Evolutionary conservation across 2,797 vertebrate species (phyloP).

Genomic region (Periophthalmus magnuspinnatus): DNA sequence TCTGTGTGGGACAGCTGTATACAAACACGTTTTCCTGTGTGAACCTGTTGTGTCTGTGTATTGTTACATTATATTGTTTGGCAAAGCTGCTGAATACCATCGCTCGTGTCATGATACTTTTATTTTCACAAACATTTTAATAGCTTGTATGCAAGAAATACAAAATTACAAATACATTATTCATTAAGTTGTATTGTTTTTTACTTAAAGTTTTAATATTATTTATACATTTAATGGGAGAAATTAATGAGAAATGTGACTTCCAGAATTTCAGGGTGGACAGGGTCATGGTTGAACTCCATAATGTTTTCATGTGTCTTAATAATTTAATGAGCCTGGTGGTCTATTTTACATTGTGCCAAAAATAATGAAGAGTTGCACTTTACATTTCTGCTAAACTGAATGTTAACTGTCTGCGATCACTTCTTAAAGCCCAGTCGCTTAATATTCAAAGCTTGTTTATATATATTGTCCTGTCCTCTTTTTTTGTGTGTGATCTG

Average conservation of each 20-base stretch:
- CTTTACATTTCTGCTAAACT: too few species aligned
- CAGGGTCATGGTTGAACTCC: too few species aligned
- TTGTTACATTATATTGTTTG: not conserved
- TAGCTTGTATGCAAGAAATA: not conserved
- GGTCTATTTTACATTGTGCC: not conserved
- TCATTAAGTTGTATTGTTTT: too few species aligned
- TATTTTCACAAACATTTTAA: not conserved
- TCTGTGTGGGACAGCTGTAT: constrained; percentile 23
- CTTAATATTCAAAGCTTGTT: constrained; percentile 23
- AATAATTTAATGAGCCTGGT: too few species aligned
- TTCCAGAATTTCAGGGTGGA: too few species aligned
- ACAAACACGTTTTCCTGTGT: constrained; percentile 49
- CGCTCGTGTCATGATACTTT: not conserved
- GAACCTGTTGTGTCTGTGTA: constrained; percentile 6
- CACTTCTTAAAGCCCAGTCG: not conserved
- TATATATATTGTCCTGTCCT: constrained; percentile 15
- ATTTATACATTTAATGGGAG: too few species aligned
- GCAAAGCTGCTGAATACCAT: constrained; percentile 26
- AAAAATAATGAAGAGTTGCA: too few species aligned
- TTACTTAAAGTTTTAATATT: too few species aligned
- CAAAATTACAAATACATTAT: too few species aligned
- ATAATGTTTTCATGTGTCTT: too few species aligned
- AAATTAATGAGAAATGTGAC: too few species aligned
- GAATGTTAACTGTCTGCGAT: not conserved
- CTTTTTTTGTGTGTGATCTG: constrained; percentile 25